Percentiles rank a stretch among this genome's conserved stretches.
Evolutionary conservation across 2,888 invertebrate species (phyloP).

Genomic region (Tortrix viridana): DNA sequence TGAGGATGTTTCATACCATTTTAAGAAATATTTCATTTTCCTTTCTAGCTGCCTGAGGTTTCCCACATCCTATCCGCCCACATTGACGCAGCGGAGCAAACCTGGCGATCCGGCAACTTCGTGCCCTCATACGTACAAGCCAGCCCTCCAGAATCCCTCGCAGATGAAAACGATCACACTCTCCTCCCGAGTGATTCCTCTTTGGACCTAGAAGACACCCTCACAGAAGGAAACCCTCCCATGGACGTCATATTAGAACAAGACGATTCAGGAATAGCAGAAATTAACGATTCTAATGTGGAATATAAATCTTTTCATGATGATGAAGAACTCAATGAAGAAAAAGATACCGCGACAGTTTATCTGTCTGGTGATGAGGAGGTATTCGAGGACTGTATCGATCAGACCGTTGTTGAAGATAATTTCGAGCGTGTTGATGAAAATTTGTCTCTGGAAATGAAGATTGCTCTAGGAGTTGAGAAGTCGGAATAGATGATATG

Average conservation of each 20-base stretch:
- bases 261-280: slow-evolving; percentile 40
- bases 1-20: background rate
- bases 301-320: slow-evolving; percentile 46
- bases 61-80: slow-evolving; percentile 70
- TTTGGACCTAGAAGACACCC: slow-evolving; percentile 59
- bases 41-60: slow-evolving; percentile 69
- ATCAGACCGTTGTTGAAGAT: slow-evolving; percentile 45
- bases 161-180: slow-evolving; percentile 62
- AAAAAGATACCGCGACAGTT: background rate
- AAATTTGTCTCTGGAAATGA: slow-evolving; percentile 76
- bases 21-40: background rate
- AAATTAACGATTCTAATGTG: slow-evolving; percentile 47
- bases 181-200: slow-evolving; percentile 61
- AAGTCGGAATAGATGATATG: slow-evolving; percentile 37
- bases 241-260: slow-evolving; percentile 38
- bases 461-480: slow-evolving; percentile 65
- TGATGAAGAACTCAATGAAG: slow-evolving; percentile 29
- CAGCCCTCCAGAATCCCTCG: slow-evolving; percentile 50
- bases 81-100: slow-evolving; percentile 66
- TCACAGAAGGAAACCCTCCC: slow-evolving; percentile 57
- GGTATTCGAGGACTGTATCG: slow-evolving; percentile 69
- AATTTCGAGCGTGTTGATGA: slow-evolving; percentile 58
- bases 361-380: slow-evolving; percentile 50
- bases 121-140: slow-evolving; percentile 48
- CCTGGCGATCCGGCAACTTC: slow-evolving; percentile 60